A percentile compares a stretch with the other conserved stretches of the same genome.
Conservation (phyloP, 2,888 invertebrate genomes). For the Ornithoptera alexandrae region DNA sequence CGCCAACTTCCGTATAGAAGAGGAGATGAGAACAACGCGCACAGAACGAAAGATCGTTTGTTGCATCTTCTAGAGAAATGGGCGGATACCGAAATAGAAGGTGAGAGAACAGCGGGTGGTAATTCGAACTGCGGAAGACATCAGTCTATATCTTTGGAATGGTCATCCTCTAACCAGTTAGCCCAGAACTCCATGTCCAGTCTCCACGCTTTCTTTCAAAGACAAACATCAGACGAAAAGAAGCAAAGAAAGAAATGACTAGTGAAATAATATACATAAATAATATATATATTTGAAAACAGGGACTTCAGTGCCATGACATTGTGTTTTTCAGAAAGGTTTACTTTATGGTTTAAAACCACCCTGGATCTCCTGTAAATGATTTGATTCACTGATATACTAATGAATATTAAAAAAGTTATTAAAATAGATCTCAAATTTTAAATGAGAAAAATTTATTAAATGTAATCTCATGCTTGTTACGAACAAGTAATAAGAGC, state of each 20-base stretch:
- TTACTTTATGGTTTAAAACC: conserved; percentile 31
- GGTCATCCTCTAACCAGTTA: conserved; percentile 85
- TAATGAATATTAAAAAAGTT: conserved; percentile 4
- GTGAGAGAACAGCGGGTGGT: conserved; percentile 76
- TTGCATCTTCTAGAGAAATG: conserved; percentile 87
- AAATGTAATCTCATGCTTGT: conserved; percentile 26
- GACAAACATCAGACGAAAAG: conserved; percentile 78
- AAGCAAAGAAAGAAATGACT: conserved; percentile 64
- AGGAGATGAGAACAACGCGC: conserved; percentile 80
- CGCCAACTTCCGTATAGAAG: conserved; percentile 72
- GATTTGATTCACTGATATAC: conserved; percentile 1
- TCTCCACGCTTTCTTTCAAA: conserved; percentile 88
- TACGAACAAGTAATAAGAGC: conserved; percentile 4
- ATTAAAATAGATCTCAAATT: conserved; percentile 23
- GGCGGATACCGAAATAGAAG: conserved; percentile 81
- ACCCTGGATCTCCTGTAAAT: conserved; percentile 11
- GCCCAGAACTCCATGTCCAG: conserved; percentile 90
- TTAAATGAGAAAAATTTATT: conserved; percentile 12
- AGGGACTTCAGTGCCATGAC: conserved; percentile 68
- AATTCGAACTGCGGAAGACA: conserved; percentile 75
- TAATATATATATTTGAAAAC: conserved; percentile 36
- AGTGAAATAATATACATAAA: conserved; percentile 37
- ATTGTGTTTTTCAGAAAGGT: conserved; percentile 44
- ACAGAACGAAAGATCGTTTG: conserved; percentile 87
- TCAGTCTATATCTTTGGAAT: conserved; percentile 88